Conservation (phyloP, 1,140 invertebrate species). For the Paraescarpia echinospica region DNA sequence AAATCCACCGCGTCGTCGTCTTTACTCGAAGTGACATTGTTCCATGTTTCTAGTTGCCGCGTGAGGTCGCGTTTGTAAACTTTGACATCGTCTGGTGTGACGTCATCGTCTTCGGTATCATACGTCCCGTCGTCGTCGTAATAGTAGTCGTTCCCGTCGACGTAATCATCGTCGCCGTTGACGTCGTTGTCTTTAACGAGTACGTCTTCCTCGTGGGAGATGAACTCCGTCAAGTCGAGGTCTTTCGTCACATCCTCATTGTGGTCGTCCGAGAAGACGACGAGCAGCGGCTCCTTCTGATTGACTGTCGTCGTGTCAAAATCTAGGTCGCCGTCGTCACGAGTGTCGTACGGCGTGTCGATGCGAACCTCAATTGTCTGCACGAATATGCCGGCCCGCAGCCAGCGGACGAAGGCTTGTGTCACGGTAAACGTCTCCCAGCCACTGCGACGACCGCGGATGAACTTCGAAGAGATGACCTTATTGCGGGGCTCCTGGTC, state of each 20-base stretch:
- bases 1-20: background rate
- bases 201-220: conserved; percentile 6
- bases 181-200: background rate
- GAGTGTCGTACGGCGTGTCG: conserved; percentile 7
- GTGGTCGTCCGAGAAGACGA: conserved; percentile 25
- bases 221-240: conserved; percentile 11
- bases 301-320: background rate
- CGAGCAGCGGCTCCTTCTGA: conserved; percentile 21
- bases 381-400: background rate
- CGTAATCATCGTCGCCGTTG: background rate
- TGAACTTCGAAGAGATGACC: conserved; percentile 3
- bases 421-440: conserved; percentile 28
- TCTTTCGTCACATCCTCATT: background rate
- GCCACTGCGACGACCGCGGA: background rate
- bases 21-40: background rate
- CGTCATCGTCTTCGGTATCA: conserved; percentile 1
- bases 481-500: background rate
- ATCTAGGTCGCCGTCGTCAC: conserved; percentile 10
- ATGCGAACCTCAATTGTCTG: conserved; percentile 17
- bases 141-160: conserved; percentile 9
- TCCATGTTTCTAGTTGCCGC: background rate
- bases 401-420: conserved; percentile 17
- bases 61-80: background rate
- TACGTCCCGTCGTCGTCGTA: conserved; percentile 12
- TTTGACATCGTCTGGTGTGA: background rate